Percentiles rank a stretch among this genome's conserved stretches.
These are phyloP conservation scores for Chaenogobius annularis DNA, from an alignment of 2,113 vertebrate genomes.

Conservation along the genomic window DNA sequence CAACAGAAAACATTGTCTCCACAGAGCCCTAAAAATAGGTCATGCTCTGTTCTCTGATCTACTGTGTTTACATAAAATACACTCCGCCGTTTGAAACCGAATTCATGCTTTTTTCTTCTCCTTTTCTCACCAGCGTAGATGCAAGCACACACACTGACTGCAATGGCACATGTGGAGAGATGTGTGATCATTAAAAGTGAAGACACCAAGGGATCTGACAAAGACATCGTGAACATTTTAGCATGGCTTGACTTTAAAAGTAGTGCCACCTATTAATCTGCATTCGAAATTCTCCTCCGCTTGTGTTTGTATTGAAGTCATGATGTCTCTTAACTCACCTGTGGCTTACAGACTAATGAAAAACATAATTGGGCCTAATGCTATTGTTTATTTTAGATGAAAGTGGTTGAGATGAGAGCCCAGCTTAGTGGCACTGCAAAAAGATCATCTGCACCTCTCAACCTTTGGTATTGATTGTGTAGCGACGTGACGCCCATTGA, in stretches of 20 bases:
- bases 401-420: slow-evolving; percentile 54
- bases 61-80: slow-evolving; percentile 70
- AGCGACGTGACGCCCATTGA: slow-evolving; percentile 57
- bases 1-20: slow-evolving; percentile 66
- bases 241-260: slow-evolving; percentile 13
- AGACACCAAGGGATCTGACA: neutral
- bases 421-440: slow-evolving; percentile 51
- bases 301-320: neutral
- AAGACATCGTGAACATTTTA: slow-evolving; percentile 1
- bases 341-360: slow-evolving; percentile 29
- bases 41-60: slow-evolving; percentile 71
- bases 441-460: slow-evolving; percentile 60
- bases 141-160: slow-evolving; percentile 25
- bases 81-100: slow-evolving; percentile 54
- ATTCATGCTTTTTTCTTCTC: slow-evolving; percentile 38
- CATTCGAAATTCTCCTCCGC: slow-evolving; percentile 1
- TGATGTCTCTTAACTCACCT: slow-evolving; percentile 11
- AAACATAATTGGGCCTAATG: slow-evolving; percentile 41
- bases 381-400: slow-evolving; percentile 59
- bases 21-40: slow-evolving; percentile 71
- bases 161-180: neutral
- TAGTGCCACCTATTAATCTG: neutral
- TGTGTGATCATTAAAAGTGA: neutral
- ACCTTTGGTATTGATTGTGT: slow-evolving; percentile 66
- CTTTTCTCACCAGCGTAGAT: slow-evolving; percentile 19